These are phyloP conservation scores for Boleophthalmus pectinirostris DNA, from an alignment of 2,113 vertebrate species.

Conservation along the genomic window DNA sequence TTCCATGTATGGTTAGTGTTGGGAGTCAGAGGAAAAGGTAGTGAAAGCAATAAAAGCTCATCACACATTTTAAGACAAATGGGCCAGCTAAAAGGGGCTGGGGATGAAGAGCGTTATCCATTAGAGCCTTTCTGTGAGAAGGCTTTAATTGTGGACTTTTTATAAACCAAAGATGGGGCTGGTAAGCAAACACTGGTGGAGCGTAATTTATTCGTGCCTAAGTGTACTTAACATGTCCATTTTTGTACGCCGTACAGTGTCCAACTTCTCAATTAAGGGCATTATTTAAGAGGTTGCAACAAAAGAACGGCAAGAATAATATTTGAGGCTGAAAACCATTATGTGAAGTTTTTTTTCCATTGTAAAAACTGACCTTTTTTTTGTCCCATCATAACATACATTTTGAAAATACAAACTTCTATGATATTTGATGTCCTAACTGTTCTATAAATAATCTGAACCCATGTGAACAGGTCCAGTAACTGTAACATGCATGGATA, in stretches of 20 bases:
- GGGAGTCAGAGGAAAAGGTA: slow-evolving; percentile 26
- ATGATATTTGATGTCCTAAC: no score
- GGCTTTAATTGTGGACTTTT: slow-evolving; percentile 23
- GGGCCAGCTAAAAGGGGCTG: slow-evolving; percentile 19
- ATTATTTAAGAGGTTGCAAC: background rate
- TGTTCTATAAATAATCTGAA: no score
- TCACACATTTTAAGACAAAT: slow-evolving; percentile 18
- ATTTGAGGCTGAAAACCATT: background rate
- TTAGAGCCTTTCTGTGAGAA: slow-evolving; percentile 14
- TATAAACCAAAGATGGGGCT: slow-evolving; percentile 9
- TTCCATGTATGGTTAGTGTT: slow-evolving; percentile 24
- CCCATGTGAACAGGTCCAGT: no score
- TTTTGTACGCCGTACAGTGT: slow-evolving; percentile 1
- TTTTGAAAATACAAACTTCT: no score
- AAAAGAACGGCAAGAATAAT: background rate
- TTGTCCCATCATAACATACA: no score
- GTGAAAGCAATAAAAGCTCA: slow-evolving; percentile 36
- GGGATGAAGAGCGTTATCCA: slow-evolving; percentile 11
- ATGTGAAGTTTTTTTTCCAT: background rate
- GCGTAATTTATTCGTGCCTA: slow-evolving; percentile 4
- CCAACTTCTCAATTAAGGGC: background rate
- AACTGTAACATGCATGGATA: no score
- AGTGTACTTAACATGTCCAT: slow-evolving; percentile 4
- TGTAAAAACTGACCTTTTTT: background rate
- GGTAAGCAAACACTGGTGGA: slow-evolving; percentile 4